Percentiles rank a stretch among this genome's conserved stretches.
Conservation (phyloP, 2,888 invertebrate species). For the Ophion ellenae region DNA sequence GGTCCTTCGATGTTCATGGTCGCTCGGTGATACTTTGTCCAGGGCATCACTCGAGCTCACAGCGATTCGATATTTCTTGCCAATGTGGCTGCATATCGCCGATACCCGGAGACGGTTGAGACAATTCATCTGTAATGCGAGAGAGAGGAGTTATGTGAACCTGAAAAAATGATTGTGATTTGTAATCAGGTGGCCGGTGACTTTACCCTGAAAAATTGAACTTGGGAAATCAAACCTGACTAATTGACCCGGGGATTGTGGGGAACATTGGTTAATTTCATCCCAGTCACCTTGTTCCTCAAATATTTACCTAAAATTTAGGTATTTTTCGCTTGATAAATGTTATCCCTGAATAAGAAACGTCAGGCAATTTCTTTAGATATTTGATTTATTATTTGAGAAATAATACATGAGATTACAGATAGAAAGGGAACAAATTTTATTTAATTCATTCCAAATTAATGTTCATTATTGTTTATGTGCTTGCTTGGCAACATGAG, state of each 20-base stretch:
- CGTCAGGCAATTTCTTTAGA: neutral
- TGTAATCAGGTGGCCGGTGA: neutral
- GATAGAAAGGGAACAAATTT: too few species aligned
- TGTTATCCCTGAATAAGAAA: neutral
- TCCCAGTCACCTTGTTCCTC: too few species aligned
- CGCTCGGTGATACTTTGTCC: conserved; percentile 13
- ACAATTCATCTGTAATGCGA: conserved; percentile 73
- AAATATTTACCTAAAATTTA: too few species aligned
- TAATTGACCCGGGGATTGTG: neutral
- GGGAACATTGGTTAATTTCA: neutral
- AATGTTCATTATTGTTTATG: too few species aligned
- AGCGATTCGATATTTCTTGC: conserved; percentile 55
- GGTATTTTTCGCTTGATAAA: neutral
- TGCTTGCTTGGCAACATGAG: too few species aligned
- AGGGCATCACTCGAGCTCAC: conserved; percentile 27
- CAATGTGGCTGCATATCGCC: conserved; percentile 57
- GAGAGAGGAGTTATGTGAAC: neutral
- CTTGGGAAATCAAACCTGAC: neutral
- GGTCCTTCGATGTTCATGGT: conserved; percentile 60
- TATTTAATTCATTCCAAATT: too few species aligned
- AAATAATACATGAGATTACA: too few species aligned
- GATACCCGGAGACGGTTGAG: conserved; percentile 66
- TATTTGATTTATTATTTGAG: neutral
- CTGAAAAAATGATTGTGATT: neutral
- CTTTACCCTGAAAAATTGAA: neutral